Base-by-base conservation (phyloP, 2,888 invertebrate species). In the Euplexia lucipara region DNA sequence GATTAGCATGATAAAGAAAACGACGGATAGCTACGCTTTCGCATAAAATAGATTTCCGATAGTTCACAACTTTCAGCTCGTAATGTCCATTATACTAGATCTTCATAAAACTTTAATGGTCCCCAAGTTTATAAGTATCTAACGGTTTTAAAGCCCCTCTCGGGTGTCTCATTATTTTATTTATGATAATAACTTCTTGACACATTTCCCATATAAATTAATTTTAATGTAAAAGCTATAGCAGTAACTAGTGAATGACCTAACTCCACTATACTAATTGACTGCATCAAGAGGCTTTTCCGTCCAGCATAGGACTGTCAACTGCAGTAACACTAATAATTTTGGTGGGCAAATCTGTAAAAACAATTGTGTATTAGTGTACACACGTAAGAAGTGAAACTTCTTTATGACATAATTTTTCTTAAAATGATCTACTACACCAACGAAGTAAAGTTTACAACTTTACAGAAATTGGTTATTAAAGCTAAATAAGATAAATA, bases 81-180 rank as follows among this genome's bases (percentile, higher is more conserved):
- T 71, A 61, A 76, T 70, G 30, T 42, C 66, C 71, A 70, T 74
- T 67, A 76, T 48, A 67, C 61, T 76, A 71, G 67, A 67, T 62
- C 54, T 67, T 77, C 73, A 72, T 76, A 72, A 75, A 75, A 76
- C 45, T 71, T 76, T 71, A 66, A 71, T 66, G 58, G 53, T 67
- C 53, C 16, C 44, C 37, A 76, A 76, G 59, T 73, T 64, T 56
- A 60, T 48, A 72, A 52, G 48, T 45, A 71, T 34, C 51, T 26
- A 34, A 63, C 30, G 12, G 51, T 54, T 66, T 75, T 58, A 71
- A 53, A 34, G 30, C 14, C 20, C 16, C 37, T 68, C 22, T 20
- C 30, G 12, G 37, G 39, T 20, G 41, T 30, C 9, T 30, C 22
- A 49, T 67, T 35, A 70, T 32, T 72, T 70, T 22, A 53, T 53